These are phyloP conservation scores for Pachymerium ferrugineum DNA, from an alignment of 2,888 invertebrate genomes.

Conservation along the genomic window DNA sequence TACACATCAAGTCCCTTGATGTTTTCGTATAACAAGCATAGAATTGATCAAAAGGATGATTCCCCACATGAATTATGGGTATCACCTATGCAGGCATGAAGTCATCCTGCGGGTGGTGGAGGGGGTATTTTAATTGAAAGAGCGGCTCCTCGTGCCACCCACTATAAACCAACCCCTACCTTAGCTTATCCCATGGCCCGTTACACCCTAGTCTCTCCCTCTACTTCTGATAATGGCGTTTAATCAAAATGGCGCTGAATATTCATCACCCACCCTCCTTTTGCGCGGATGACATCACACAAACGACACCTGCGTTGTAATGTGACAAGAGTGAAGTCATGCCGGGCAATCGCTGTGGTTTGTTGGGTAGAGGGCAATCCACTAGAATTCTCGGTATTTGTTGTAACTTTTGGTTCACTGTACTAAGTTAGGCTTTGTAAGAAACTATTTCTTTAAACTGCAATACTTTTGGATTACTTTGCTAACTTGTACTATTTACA, in stretches of 20 bases:
- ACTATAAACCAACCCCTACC: neutral
- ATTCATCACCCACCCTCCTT: neutral
- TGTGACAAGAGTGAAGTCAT: constrained; percentile 2
- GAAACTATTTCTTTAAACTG: no score
- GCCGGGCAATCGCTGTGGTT: neutral
- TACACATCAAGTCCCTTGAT: neutral
- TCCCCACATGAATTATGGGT: neutral
- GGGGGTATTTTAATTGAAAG: neutral
- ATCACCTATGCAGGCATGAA: neutral
- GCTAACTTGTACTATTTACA: no score
- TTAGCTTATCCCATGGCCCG: neutral
- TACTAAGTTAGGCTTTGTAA: no score
- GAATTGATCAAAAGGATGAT: neutral
- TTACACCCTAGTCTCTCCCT: no score
- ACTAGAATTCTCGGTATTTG: no score
- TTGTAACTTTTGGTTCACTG: no score
- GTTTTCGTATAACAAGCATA: neutral
- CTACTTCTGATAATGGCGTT: constrained; percentile 2
- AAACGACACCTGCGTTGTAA: neutral
- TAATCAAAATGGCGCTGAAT: constrained; percentile 2
- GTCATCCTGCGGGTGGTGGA: neutral
- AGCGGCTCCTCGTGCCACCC: neutral
- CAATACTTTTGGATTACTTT: no score
- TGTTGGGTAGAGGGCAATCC: no score
- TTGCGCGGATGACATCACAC: neutral